Percentiles rank a stretch among this genome's conserved stretches.
These are phyloP conservation scores for Lacanobia wlatinum DNA, from an alignment of 2,888 invertebrate genomes.

Conservation along the genomic window DNA sequence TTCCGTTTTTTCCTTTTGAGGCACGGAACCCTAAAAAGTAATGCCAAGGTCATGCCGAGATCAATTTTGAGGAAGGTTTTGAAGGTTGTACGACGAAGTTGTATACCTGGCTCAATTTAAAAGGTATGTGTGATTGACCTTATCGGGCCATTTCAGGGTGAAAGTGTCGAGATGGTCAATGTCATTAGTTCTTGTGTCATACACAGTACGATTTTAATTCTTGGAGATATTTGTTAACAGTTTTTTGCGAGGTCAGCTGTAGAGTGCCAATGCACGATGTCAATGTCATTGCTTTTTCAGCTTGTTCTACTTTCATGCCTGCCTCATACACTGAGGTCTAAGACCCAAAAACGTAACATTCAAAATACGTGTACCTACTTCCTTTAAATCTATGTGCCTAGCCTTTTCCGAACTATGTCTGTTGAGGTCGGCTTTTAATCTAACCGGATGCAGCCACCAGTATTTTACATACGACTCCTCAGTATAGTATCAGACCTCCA, in stretches of 20 bases:
- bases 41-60: conserved; percentile 7
- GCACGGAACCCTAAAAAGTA: too few relatives aligned
- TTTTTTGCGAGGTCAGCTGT: conserved; percentile 13
- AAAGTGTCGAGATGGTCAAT: conserved; percentile 34
- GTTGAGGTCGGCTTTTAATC: too few relatives aligned
- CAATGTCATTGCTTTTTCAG: conserved; percentile 25
- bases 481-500: too few relatives aligned
- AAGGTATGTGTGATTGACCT: conserved; percentile 10
- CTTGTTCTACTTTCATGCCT: conserved; percentile 4
- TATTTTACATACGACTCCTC: too few relatives aligned
- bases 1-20: too few relatives aligned
- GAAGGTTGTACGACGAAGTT: neutral
- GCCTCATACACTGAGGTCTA: neutral
- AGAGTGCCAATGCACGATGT: neutral
- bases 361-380: too few relatives aligned
- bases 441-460: too few relatives aligned
- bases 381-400: too few relatives aligned
- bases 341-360: too few relatives aligned
- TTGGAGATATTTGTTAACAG: conserved; percentile 5
- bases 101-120: neutral
- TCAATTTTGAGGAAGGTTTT: conserved; percentile 1
- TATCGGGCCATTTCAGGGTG: neutral
- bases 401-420: too few relatives aligned
- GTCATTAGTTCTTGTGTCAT: conserved; percentile 8
- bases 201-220: conserved; percentile 1